Conservation (phyloP, 2,888 invertebrate species). For the Eupithecia subfuscata region DNA sequence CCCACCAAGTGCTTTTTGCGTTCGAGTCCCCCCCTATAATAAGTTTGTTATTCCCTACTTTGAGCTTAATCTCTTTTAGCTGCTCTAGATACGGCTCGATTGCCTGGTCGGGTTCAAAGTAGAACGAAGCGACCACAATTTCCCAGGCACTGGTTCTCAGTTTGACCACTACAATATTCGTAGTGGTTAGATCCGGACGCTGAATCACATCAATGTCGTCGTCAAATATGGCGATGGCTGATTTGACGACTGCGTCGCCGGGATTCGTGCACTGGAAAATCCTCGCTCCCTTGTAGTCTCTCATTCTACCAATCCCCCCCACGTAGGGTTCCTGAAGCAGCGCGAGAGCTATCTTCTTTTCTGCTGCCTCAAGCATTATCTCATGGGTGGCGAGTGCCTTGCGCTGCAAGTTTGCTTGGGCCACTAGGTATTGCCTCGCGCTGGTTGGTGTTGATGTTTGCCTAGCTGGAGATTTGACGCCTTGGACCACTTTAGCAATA, state of each 20-base stretch:
- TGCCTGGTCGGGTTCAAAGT: conserved; percentile 11
- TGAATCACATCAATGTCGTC: background rate
- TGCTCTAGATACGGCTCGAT: conserved; percentile 20
- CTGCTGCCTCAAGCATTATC: background rate
- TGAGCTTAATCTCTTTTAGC: background rate
- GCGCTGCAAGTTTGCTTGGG: background rate
- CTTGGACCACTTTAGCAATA: background rate
- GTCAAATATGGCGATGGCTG: conserved; percentile 23
- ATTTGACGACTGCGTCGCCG: conserved; percentile 8
- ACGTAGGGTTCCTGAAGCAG: background rate
- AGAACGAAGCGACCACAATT: conserved; percentile 10
- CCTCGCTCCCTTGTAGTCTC: conserved; percentile 11
- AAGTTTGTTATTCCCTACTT: background rate
- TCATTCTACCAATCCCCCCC: background rate
- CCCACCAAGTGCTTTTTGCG: conserved; percentile 1
- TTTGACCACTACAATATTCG: conserved; percentile 6
- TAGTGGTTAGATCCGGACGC: conserved; percentile 1
- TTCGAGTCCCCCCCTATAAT: conserved; percentile 10
- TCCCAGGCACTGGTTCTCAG: conserved; percentile 5
- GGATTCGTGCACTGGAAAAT: conserved; percentile 17
- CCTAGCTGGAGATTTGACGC: too few species aligned
- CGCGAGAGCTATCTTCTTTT: background rate
- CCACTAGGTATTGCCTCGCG: background rate
- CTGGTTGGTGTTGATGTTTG: background rate
- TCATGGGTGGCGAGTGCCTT: background rate